A percentile compares a stretch with the other conserved stretches of the same genome.
Evolutionary conservation across 1,140 invertebrate species (phyloP).

Genomic region (Palaemon carinicauda): DNA sequence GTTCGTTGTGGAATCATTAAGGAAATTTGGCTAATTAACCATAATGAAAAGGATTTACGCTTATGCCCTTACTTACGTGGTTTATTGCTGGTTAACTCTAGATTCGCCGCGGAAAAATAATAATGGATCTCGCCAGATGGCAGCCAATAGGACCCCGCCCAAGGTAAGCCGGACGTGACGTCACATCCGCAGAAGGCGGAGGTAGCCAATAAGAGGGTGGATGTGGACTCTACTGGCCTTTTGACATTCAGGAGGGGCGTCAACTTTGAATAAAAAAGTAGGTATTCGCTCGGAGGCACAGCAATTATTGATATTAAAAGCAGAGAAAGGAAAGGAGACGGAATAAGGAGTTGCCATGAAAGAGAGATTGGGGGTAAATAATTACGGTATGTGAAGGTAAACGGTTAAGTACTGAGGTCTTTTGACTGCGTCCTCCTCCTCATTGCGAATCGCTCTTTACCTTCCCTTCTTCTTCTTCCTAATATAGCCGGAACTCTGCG

Average conservation of each 20-base stretch:
- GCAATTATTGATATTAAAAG: neutral
- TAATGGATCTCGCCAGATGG: neutral
- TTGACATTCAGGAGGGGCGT: neutral
- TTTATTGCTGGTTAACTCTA: neutral
- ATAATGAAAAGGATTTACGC: neutral
- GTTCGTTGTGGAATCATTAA: too few species aligned
- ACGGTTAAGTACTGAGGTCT: neutral
- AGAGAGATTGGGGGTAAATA: neutral
- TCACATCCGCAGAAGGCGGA: slow-evolving; percentile 30
- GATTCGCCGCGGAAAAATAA: neutral
- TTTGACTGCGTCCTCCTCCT: too few species aligned
- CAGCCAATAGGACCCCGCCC: slow-evolving; percentile 43
- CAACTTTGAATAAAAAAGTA: neutral
- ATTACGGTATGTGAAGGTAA: neutral
- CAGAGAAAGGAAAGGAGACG: neutral
- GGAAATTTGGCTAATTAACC: too few species aligned
- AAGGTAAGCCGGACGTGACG: slow-evolving; percentile 28
- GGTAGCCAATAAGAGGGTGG: slow-evolving; percentile 42
- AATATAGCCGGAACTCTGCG: too few species aligned
- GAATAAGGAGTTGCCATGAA: neutral
- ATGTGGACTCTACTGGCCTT: slow-evolving; percentile 18
- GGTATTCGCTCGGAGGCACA: neutral
- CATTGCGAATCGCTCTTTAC: too few species aligned
- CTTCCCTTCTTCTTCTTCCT: too few species aligned
- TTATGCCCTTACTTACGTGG: neutral